phyloP scores from a whole-genome alignment of 2,888 invertebrate species.

The Synanthedon formicaeformis region DNA sequence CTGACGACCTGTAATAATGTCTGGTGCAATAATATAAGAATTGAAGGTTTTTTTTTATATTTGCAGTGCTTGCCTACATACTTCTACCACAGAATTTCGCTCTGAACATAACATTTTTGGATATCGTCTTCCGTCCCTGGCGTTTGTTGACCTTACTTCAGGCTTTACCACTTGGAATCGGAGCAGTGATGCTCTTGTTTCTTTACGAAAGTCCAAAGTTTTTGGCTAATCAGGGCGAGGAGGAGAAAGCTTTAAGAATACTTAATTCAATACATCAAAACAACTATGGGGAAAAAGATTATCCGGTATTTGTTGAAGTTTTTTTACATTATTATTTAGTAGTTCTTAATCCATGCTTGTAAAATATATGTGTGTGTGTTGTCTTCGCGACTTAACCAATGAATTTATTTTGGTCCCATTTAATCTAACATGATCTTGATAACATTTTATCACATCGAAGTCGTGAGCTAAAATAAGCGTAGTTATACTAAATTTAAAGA shows the following conservation, averaged over 20 bases:
- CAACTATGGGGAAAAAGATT: constrained; percentile 29
- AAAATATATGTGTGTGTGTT: neutral
- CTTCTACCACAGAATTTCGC: constrained; percentile 69
- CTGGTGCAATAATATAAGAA: no score
- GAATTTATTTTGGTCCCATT: no score
- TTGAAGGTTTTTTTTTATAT: constrained; percentile 2
- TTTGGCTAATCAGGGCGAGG: constrained; percentile 70
- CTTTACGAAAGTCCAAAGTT: constrained; percentile 84
- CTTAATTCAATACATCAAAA: constrained; percentile 24
- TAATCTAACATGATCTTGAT: neutral
- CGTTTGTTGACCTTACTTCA: constrained; percentile 70
- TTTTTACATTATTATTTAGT: neutral
- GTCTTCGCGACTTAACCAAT: no score
- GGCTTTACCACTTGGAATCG: constrained; percentile 39
- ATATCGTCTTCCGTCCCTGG: constrained; percentile 75
- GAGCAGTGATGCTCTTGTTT: constrained; percentile 64
- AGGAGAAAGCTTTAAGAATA: constrained; percentile 62
- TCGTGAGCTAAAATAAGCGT: no score
- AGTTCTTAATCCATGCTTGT: neutral
- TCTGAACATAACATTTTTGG: constrained; percentile 36
- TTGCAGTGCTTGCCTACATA: constrained; percentile 72
- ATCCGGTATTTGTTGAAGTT: constrained; percentile 18
- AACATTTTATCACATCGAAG: no score
- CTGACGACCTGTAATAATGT: no score
- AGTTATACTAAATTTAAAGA: no score